Evolutionary conservation across 2,113 vertebrate genomes (phyloP), one percentile per base, ranked within the genome.

Genomic region (Campylorhamphus procurvoides): DNA sequence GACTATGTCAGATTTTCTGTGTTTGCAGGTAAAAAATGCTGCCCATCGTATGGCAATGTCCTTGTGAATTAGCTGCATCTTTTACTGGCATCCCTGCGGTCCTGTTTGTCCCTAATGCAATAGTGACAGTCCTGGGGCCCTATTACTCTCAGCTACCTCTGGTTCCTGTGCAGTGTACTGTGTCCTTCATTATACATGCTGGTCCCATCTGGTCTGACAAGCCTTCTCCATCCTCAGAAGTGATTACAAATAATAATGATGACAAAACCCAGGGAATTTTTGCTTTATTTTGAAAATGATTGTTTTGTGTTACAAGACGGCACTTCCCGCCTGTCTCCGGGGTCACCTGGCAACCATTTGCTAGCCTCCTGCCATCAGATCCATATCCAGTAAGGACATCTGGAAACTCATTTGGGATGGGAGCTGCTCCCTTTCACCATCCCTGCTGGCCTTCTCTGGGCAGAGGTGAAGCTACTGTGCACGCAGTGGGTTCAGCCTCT

Each of bases 131-230:
- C 88, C 60, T 59, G 76, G 68, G 88, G 80, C 75, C 42, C 76
- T 80, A 63, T 25, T 90, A 75, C 79, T 93, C 37, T 86, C 92
- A 88, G 79, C 76, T 87, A 80, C 71, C 56, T 74, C 88, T 90
- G 68, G 47, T 64, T 96, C 88, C 88, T 90, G 88, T 75, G 92
- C 94, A 90, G 2, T 52, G 73, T 72, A 68, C 85, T 97, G 92
- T 95, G 86, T 86, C 90, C 56, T 89, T 94, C 90, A 96, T 96
- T 90, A 90, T 52, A 87, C 44, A 81, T 84, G 72, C 85, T 90
- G 94, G 88, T 71, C 90, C 85, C 90, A 95, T 95, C 93, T 92
- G 92, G 76, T 92, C 76, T 86, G 79, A 89, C 91, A 93, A 88
- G 64, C 79, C 79, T 90, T 93, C 90, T 92, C 72, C 90, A 56